A percentile compares a stretch with the other conserved stretches of the same genome.
Evolutionary conservation across 2,113 vertebrate genomes (phyloP).

Genomic region (Petromus typicus): DNA sequence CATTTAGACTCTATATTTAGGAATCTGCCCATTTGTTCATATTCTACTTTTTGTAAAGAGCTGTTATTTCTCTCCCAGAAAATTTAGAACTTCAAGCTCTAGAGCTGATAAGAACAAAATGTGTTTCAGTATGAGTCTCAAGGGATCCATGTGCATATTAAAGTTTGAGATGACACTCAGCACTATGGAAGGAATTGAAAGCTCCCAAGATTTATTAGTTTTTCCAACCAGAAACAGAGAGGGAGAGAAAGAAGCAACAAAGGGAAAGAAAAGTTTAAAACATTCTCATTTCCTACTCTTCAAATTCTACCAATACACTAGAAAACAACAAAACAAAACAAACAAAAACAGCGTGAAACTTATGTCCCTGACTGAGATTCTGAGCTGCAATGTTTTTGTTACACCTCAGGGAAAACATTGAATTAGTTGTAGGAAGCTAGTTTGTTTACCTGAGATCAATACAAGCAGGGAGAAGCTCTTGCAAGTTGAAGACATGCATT

Average conservation of each 20-base stretch:
- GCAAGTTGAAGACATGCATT: background rate
- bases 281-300: background rate
- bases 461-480: background rate
- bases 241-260: background rate
- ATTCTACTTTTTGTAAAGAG: background rate
- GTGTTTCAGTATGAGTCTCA: background rate
- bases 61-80: background rate
- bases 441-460: background rate
- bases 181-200: background rate
- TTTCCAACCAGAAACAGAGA: background rate
- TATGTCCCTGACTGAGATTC: background rate
- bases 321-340: background rate
- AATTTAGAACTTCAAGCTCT: background rate
- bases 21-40: background rate
- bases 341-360: background rate
- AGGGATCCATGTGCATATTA: background rate
- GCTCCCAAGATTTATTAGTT: background rate
- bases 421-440: background rate
- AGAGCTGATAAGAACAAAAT: background rate
- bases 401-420: background rate
- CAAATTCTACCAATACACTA: background rate
- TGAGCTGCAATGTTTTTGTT: background rate
- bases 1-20: background rate
- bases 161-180: background rate
- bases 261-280: background rate